Conservation (phyloP, 92 coral and sea anemone genomes). For the Zoanthus sansibaricus region DNA sequence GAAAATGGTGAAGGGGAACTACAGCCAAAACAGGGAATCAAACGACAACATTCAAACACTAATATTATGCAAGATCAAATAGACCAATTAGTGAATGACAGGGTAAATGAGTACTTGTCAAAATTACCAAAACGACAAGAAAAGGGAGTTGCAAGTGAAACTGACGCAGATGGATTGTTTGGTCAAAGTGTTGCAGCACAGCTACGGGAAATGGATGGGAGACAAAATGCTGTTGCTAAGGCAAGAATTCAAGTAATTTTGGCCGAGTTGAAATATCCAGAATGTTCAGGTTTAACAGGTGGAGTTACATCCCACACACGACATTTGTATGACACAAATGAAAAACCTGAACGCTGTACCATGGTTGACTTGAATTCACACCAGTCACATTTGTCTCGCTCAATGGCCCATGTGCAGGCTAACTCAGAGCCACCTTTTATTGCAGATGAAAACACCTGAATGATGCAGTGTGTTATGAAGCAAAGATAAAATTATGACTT, state of each 20-base stretch:
- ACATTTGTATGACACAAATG: conserved; percentile 20
- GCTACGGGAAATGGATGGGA: conserved; percentile 55
- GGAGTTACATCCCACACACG: not conserved
- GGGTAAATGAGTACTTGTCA: conserved; percentile 24
- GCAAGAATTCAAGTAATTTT: conserved; percentile 62
- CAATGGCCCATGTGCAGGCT: conserved; percentile 6
- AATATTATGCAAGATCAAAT: conserved; percentile 15
- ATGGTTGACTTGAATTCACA: conserved; percentile 43
- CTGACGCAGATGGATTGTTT: conserved; percentile 47
- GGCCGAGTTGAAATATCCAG: conserved; percentile 56
- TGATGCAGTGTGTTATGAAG: not conserved
- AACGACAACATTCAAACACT: conserved; percentile 11
- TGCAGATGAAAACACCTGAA: conserved; percentile 26
- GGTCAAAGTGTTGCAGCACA: conserved; percentile 68
- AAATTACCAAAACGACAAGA: conserved; percentile 35
- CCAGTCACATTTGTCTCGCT: conserved; percentile 19
- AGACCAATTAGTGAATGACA: conserved; percentile 9
- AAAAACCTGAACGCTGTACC: conserved; percentile 33
- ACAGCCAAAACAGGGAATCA: conserved; percentile 16
- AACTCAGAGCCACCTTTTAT: conserved; percentile 20
- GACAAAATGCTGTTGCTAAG: conserved; percentile 61
- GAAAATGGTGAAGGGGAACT: conserved; percentile 40
- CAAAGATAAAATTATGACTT: not conserved
- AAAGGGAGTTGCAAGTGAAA: not conserved
- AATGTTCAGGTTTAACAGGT: conserved; percentile 26